Evolutionary conservation across 1,140 invertebrate genomes (phyloP).

Genomic region (Drosophila carrolli): DNA sequence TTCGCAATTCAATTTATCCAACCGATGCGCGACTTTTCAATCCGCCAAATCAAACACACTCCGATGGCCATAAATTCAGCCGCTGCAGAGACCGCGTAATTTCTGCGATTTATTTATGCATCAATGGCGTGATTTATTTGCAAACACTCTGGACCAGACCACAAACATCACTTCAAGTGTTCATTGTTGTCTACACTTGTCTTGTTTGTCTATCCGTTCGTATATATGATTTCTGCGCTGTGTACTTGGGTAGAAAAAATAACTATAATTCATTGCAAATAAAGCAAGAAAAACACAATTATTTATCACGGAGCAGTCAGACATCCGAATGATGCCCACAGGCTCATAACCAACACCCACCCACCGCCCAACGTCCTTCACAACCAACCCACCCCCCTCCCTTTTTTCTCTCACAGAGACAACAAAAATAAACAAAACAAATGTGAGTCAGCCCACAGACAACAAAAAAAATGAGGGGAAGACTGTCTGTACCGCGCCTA

Average conservation of each 20-base stretch:
- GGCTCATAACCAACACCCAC: conserved; percentile 4
- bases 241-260: conserved; percentile 38
- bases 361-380: conserved; percentile 1
- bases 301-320: conserved; percentile 72
- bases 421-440: conserved; percentile 67
- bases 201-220: conserved; percentile 42
- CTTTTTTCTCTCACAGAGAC: neutral
- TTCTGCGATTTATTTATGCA: conserved; percentile 76
- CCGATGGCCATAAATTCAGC: conserved; percentile 61
- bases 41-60: conserved; percentile 64
- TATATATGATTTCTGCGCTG: conserved; percentile 35
- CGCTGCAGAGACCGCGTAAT: conserved; percentile 69
- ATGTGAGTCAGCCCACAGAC: conserved; percentile 66
- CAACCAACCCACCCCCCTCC: neutral
- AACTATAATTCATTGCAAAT: conserved; percentile 82
- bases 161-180: conserved; percentile 74
- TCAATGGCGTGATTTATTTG: conserved; percentile 73
- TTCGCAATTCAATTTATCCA: conserved; percentile 61
- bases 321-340: conserved; percentile 39
- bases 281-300: conserved; percentile 75
- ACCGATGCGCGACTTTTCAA: conserved; percentile 52
- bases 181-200: conserved; percentile 73
- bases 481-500: conserved; percentile 59
- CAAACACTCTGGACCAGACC: conserved; percentile 55
- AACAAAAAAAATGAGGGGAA: conserved; percentile 16